Evolutionary conservation across 2,797 vertebrate species (phyloP), one percentile per base, ranked within the genome.

Genomic region (Sparus aurata): DNA sequence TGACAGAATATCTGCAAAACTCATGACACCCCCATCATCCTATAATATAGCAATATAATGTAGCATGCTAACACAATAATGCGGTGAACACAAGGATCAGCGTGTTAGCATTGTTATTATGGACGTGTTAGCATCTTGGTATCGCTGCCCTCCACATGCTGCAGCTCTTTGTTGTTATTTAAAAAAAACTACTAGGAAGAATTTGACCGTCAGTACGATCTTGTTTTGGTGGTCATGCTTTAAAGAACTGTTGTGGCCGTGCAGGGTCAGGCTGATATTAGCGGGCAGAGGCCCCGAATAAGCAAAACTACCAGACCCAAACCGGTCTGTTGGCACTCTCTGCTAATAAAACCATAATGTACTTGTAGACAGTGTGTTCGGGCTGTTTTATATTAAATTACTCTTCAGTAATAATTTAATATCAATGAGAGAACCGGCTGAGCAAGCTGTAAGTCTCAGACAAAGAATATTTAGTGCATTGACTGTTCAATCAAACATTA

Each of bases 401-500:
- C 46, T 25, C 12, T 12, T 15, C 4, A 27, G 43, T 10, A 58
- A 55, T 53, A 17, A 62, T 55, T 25, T 0, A 13, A 50, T 69
- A 27, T 45, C 3, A 6, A 17, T n/a, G 49, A 62, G 50, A 25
- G 45, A 80, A 55, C 12, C 57, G 25, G 13, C 41, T 34, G n/a
- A 68, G 18, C 22, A 49, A 1, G 13, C 25, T 45, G 22, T 22
- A 49, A 20, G 20, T 27, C n/a, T 27, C 55, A 62, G 16, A 60
- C 27, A 30, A 30, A 57, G n/a, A 62, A 30, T 27, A 17, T 30
- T n/a, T 11, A 46, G 7, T 41, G 61, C 16, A 38, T 54, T 60
- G 74, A 80, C 67, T 71, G 59, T 46, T 68, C 47, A 75, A 54
- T 75, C 46, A 75, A 55, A 67, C 70, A 62, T 62, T 50, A 38